phyloP scores from a whole-genome alignment of 2,113 vertebrate genomes.

The Lampris megalopsis region DNA sequence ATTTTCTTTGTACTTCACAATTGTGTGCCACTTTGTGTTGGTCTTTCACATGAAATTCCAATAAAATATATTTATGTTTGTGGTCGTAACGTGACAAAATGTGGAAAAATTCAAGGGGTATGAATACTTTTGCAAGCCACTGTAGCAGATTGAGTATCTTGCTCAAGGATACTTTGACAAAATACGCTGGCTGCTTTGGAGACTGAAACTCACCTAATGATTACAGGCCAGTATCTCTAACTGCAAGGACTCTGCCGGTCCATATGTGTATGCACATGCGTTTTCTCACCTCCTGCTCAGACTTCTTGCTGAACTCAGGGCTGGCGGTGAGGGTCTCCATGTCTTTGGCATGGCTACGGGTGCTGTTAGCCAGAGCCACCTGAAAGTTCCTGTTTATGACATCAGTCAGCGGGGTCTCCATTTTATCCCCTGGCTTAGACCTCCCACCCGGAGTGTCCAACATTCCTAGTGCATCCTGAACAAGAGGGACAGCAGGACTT shows the following conservation, averaged over 20 bases:
- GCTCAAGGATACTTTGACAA: too few relatives aligned
- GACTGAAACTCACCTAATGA: background rate
- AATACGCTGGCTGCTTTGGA: too few relatives aligned
- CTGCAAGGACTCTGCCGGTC: too few relatives aligned
- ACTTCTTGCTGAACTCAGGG: slow-evolving; percentile 81
- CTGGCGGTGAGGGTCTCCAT: slow-evolving; percentile 84
- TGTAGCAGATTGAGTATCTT: too few relatives aligned
- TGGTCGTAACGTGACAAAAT: too few relatives aligned
- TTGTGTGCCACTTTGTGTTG: too few relatives aligned
- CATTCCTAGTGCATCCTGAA: slow-evolving; percentile 90
- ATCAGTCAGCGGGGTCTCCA: slow-evolving; percentile 91
- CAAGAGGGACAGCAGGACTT: background rate
- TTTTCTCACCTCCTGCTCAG: slow-evolving; percentile 60
- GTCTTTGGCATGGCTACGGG: slow-evolving; percentile 61
- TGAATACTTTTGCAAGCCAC: too few relatives aligned
- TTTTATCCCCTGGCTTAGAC: slow-evolving; percentile 73
- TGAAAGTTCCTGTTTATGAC: slow-evolving; percentile 91
- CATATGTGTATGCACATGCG: slow-evolving; percentile 25
- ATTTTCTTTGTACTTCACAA: too few relatives aligned
- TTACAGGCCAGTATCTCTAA: too few relatives aligned
- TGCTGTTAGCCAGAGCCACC: slow-evolving; percentile 91
- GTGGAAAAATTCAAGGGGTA: too few relatives aligned
- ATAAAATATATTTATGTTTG: too few relatives aligned
- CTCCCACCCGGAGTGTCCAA: slow-evolving; percentile 87
- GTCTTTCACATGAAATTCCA: too few relatives aligned